Base-by-base conservation (phyloP, 2,888 invertebrate species). In the Callosobruchus maculatus region DNA sequence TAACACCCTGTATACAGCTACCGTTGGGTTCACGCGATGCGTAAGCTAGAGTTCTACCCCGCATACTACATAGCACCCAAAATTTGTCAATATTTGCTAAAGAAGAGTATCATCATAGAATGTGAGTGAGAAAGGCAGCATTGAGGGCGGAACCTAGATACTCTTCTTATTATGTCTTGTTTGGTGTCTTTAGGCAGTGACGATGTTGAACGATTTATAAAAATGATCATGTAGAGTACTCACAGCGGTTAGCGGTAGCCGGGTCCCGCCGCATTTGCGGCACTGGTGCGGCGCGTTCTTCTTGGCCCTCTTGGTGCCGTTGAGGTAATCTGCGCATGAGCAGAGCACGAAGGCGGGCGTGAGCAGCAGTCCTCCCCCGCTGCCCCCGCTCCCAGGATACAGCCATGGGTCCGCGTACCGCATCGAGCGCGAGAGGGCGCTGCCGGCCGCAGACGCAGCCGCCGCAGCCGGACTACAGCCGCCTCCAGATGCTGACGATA, bases 351-450 rank as follows among this genome's bases (percentile, higher is more conserved):
- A 92, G 75, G 93, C 92, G 75, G 92, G 92, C 71, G 91, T 89
- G 30, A 87, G 79, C 7, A 86, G 79, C 21, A 86, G 78, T 13
- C 84, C 80, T 79, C 85, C 82, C 9, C 67, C 67, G 0, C 67
- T 18, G 0, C 21, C 26, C 66, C 78, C 88, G 86, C 75, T 76
- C 73, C 21, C 94, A 81, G 95, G 94, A 84, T 95, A 95, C 20
- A 95, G 90, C 95, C 95, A 95, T 73, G 94, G 93, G 84, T 95
- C 94, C 67, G 94, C 93, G 88, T 94, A 94, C 85, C 93, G 92
- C 94, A 95, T 94, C 83, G 94, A 94, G 85, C 94, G 93, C 75
- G 94, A 93, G 72, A 95, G 86, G n/a, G 93, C 91, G 82, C 92
- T 92, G 13, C 49, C 18, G 49, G 13, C 18, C 9, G 13, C 49